A percentile compares a stretch with the other conserved stretches of the same genome.
phyloP scores from a whole-genome alignment of 1,140 invertebrate genomes.

The Brachionus asplanchnoidis region DNA sequence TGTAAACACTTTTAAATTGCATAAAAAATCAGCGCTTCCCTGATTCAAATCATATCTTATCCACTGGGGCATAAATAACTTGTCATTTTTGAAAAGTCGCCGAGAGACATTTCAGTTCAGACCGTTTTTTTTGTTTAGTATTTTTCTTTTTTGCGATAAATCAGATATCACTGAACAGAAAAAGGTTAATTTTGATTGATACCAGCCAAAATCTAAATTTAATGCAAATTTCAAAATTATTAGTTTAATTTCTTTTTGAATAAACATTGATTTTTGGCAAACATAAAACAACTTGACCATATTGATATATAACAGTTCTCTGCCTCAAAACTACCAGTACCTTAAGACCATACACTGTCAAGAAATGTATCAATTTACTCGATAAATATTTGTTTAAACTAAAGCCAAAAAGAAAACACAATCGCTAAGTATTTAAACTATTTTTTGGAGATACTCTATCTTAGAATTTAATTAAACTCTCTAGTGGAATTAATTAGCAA shows the following conservation, averaged over 20 bases:
- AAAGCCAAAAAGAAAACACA: background rate
- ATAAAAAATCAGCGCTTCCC: background rate
- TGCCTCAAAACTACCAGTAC: background rate
- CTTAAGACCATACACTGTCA: background rate
- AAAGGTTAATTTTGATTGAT: conserved; percentile 27
- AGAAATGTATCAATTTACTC: background rate
- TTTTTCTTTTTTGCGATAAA: background rate
- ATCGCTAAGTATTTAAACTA: conserved; percentile 2
- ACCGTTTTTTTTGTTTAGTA: background rate
- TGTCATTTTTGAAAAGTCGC: background rate
- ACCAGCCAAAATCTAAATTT: background rate
- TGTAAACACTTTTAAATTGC: background rate
- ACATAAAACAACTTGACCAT: background rate
- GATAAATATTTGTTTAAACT: conserved; percentile 5
- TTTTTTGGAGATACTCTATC: background rate
- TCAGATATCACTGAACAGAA: background rate
- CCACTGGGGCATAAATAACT: background rate
- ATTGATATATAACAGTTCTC: background rate
- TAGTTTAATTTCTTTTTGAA: conserved; percentile 1
- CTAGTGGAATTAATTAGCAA: background rate
- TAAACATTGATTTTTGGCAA: background rate
- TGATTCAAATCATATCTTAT: background rate
- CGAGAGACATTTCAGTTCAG: background rate
- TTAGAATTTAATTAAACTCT: background rate
- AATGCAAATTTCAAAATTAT: conserved; percentile 29